Percentiles rank a stretch among this genome's conserved stretches.
Evolutionary conservation across 2,888 invertebrate species (phyloP).

Genomic region (Pilophorus perplexus): DNA sequence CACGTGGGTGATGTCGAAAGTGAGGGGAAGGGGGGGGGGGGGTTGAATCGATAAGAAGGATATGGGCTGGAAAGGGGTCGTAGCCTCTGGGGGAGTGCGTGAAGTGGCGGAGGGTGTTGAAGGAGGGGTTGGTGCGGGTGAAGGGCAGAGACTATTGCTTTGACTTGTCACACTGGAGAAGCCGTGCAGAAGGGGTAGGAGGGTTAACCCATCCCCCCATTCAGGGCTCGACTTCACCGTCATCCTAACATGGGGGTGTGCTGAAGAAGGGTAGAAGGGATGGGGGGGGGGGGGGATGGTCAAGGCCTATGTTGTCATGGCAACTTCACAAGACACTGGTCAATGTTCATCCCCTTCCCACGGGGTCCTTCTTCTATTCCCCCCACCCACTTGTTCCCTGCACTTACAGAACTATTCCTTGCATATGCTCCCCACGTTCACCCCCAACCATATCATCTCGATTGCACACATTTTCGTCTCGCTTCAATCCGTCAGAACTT

Average conservation of each 20-base stretch:
- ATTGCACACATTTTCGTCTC: not conserved
- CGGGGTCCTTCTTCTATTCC: not conserved
- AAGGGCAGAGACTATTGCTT: conserved; percentile 35
- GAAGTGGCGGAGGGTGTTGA: conserved; percentile 47
- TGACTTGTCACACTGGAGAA: conserved; percentile 36
- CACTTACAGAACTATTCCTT: not conserved
- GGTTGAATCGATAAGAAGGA: conserved; percentile 40
- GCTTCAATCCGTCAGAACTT: no score
- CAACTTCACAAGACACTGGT: conserved; percentile 46
- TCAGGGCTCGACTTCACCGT: not conserved
- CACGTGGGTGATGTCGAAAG: not conserved
- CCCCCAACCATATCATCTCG: not conserved
- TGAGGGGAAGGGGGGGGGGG: not conserved
- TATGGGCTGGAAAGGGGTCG: conserved; percentile 41
- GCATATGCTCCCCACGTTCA: not conserved
- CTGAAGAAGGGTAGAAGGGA: not conserved
- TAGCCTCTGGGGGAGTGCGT: conserved; percentile 46
- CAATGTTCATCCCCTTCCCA: conserved; percentile 42
- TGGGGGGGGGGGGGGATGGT: conserved; percentile 37
- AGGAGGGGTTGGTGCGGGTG: not conserved
- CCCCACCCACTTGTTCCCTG: conserved; percentile 6
- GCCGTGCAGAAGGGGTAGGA: conserved; percentile 1
- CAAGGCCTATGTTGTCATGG: conserved; percentile 45
- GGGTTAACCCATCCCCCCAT: not conserved
- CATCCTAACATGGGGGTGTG: no score